A percentile compares a stretch with the other conserved stretches of the same genome.
Conservation (phyloP, 2,888 invertebrate genomes). For the Halocaridina rubra region DNA sequence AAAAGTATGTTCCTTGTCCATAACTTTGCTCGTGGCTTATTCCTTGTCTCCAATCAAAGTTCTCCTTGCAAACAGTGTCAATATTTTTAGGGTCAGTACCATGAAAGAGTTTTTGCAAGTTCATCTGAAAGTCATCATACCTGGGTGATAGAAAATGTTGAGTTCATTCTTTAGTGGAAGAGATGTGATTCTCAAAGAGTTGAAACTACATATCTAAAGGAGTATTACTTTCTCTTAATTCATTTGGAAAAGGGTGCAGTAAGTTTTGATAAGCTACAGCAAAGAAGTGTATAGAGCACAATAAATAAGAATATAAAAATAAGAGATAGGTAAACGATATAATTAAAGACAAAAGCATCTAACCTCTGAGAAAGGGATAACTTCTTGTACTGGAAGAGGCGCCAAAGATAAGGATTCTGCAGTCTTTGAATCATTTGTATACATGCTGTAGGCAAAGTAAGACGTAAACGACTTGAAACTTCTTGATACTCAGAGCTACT, state of each 20-base stretch:
- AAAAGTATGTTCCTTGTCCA: slow-evolving; percentile 41
- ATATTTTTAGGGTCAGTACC: not conserved
- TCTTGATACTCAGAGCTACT: slow-evolving; percentile 9
- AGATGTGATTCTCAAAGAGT: too few species aligned
- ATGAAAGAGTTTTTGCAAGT: slow-evolving; percentile 33
- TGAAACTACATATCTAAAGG: too few species aligned
- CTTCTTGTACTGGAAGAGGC: slow-evolving; percentile 21
- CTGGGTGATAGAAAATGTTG: not conserved
- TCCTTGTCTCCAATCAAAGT: slow-evolving; percentile 25
- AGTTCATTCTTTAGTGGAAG: not conserved
- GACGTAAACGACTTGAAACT: not conserved
- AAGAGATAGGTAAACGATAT: too few species aligned
- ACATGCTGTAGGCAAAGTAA: slow-evolving; percentile 19
- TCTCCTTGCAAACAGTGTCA: slow-evolving; percentile 19
- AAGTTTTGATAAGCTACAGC: too few species aligned
- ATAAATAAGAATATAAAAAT: too few species aligned
- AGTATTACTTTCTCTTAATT: too few species aligned
- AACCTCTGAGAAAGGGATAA: slow-evolving; percentile 2
- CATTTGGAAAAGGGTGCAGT: too few species aligned
- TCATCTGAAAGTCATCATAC: not conserved
- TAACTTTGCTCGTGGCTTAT: not conserved
- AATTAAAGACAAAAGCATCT: too few species aligned
- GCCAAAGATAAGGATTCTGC: slow-evolving; percentile 48
- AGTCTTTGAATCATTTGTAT: slow-evolving; percentile 25
- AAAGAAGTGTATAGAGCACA: too few species aligned